Evolutionary conservation across 1,140 invertebrate species (phyloP).

Genomic region (Drosophila melanogaster): DNA sequence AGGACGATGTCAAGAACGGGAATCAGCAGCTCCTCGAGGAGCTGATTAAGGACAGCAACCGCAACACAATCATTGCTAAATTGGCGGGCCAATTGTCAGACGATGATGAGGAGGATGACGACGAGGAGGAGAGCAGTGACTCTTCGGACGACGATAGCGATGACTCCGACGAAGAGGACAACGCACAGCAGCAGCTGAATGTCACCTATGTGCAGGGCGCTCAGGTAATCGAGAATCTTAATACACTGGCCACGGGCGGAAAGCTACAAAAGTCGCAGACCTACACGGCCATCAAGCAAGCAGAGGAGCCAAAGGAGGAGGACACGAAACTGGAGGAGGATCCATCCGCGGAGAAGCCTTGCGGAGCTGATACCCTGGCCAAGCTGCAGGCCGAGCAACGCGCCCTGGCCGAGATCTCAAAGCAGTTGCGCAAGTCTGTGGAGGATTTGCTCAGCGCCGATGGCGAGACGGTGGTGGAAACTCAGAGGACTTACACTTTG

Average conservation of each 20-base stretch:
- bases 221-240: conserved; percentile 83
- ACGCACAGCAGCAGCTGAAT: conserved; percentile 62
- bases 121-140: conserved; percentile 69
- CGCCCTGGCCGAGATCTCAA: conserved; percentile 81
- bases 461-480: conserved; percentile 54
- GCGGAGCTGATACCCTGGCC: conserved; percentile 56
- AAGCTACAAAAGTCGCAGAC: conserved; percentile 81
- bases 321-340: neutral
- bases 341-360: neutral
- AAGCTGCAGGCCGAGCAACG: conserved; percentile 78
- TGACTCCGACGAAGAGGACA: conserved; percentile 73
- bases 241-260: conserved; percentile 53
- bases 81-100: conserved; percentile 66
- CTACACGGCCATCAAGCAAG: conserved; percentile 74
- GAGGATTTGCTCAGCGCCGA: conserved; percentile 74
- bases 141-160: conserved; percentile 74
- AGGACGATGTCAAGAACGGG: conserved; percentile 66
- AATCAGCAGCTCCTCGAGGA: conserved; percentile 76
- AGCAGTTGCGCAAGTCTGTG: conserved; percentile 80
- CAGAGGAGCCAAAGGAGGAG: conserved; percentile 13
- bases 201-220: conserved; percentile 75
- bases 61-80: conserved; percentile 75
- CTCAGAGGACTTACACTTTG: conserved; percentile 48
- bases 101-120: conserved; percentile 65
- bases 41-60: conserved; percentile 79